A percentile compares a stretch with the other conserved stretches of the same genome.
Conservation (phyloP, 2,113 vertebrate species). For the Poeciliopsis retropinna region DNA sequence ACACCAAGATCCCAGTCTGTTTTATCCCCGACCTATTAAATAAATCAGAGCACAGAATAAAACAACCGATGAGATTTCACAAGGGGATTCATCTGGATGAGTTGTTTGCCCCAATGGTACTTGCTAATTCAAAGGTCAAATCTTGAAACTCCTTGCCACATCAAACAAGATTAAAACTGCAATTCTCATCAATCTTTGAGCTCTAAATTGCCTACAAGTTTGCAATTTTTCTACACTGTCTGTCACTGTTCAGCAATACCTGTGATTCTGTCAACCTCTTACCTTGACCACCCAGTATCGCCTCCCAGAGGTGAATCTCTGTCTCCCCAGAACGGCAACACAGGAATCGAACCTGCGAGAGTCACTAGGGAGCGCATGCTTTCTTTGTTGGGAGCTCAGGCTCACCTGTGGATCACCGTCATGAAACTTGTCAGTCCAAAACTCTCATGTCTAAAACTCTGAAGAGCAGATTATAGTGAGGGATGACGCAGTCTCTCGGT, state of each 20-base stretch:
- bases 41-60: background rate
- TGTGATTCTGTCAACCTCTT: background rate
- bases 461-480: background rate
- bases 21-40: constrained; percentile 64
- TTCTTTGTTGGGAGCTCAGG: constrained; percentile 25
- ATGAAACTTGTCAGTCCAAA: background rate
- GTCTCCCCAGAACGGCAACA: constrained; percentile 60
- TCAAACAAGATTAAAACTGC: background rate
- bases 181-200: background rate
- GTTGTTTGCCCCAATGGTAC: background rate
- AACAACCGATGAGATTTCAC: background rate
- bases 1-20: constrained; percentile 71
- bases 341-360: constrained; percentile 54
- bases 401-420: constrained; percentile 23
- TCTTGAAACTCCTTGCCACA: background rate
- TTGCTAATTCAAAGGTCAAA: background rate
- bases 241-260: background rate
- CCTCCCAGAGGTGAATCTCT: constrained; percentile 51
- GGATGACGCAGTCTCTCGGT: background rate
- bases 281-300: constrained; percentile 67
- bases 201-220: background rate
- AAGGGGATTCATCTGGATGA: background rate
- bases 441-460: background rate
- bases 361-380: background rate
- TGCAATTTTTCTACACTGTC: background rate